phyloP scores from a whole-genome alignment of 2,888 invertebrate species.

The Papilio gigon region DNA sequence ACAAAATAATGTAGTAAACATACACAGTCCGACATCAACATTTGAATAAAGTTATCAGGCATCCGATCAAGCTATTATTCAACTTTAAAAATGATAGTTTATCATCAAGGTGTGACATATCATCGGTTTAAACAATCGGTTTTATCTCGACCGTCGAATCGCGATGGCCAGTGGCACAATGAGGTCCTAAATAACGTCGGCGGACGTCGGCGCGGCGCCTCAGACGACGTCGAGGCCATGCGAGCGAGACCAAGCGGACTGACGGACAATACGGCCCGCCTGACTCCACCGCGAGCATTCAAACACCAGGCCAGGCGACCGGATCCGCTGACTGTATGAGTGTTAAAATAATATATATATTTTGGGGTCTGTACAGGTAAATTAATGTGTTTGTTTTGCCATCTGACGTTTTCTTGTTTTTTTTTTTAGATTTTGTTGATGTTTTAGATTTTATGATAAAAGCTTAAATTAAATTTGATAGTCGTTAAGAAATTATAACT shows the following conservation, averaged over 20 bases:
- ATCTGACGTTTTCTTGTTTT: background rate
- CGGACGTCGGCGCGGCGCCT: conserved; percentile 76
- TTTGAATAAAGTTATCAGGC: conserved; percentile 34
- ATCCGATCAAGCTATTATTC: conserved; percentile 32
- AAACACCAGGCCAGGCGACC: conserved; percentile 54
- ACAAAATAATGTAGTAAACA: background rate
- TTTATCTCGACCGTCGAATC: conserved; percentile 74
- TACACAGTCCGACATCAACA: conserved; percentile 18
- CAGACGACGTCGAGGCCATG: conserved; percentile 63
- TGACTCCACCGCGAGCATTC: conserved; percentile 73
- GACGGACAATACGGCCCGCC: conserved; percentile 72
- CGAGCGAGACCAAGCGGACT: conserved; percentile 58
- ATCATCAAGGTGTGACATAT: conserved; percentile 63
- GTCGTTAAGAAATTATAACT: no score
- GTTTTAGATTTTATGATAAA: no score
- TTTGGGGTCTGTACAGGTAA: conserved; percentile 29
- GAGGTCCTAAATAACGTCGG: conserved; percentile 77
- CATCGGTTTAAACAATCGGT: conserved; percentile 72
- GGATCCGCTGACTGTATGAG: conserved; percentile 64
- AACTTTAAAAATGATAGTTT: conserved; percentile 30
- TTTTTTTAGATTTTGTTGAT: background rate
- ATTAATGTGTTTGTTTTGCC: conserved; percentile 10
- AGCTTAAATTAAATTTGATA: no score
- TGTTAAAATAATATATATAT: conserved; percentile 63
- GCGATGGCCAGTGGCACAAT: conserved; percentile 71